A percentile compares a stretch with the other conserved stretches of the same genome.
Evolutionary conservation across 35 echinoderm and acorn worm species (phyloP).

Genomic region (Anneissia japonica): DNA sequence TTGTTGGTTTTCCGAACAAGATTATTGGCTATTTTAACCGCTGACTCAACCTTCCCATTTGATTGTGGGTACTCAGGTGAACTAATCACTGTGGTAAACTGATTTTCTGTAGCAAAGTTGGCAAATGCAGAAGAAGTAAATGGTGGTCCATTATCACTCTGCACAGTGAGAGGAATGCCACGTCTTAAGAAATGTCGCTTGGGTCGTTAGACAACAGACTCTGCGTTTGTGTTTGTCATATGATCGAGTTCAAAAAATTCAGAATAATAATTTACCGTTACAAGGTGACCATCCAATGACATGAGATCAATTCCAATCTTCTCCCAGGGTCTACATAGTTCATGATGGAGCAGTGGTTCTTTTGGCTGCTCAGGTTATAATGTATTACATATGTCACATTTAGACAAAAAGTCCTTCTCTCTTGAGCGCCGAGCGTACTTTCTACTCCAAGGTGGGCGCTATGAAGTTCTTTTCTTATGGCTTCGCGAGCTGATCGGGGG

Average conservation of each 20-base stretch:
- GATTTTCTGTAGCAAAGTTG: not conserved
- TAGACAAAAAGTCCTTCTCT: not conserved
- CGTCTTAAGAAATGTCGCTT: slow-evolving; percentile 41
- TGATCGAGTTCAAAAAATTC: slow-evolving; percentile 49
- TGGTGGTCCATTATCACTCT: not conserved
- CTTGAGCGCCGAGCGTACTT: slow-evolving; percentile 40
- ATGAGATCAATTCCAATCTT: slow-evolving; percentile 59
- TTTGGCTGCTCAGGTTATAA: slow-evolving; percentile 24
- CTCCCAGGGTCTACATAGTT: slow-evolving; percentile 41
- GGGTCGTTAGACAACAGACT: slow-evolving; percentile 14
- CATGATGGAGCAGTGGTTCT: slow-evolving; percentile 50
- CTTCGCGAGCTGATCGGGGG: not conserved
- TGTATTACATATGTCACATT: slow-evolving; percentile 31
- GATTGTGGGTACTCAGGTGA: not conserved
- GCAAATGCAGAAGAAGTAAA: slow-evolving; percentile 41
- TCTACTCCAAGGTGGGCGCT: slow-evolving; percentile 45
- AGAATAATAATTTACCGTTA: slow-evolving; percentile 51
- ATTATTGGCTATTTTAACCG: not conserved
- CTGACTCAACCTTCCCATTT: not conserved
- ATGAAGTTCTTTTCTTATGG: slow-evolving; percentile 39
- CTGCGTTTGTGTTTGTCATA: not conserved
- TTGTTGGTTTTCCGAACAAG: slow-evolving; percentile 21
- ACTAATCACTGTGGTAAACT: not conserved
- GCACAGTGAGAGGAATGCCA: slow-evolving; percentile 16
- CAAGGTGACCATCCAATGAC: slow-evolving; percentile 15